phyloP scores from a whole-genome alignment of 2,113 vertebrate genomes.

The Scopus umbretta region DNA sequence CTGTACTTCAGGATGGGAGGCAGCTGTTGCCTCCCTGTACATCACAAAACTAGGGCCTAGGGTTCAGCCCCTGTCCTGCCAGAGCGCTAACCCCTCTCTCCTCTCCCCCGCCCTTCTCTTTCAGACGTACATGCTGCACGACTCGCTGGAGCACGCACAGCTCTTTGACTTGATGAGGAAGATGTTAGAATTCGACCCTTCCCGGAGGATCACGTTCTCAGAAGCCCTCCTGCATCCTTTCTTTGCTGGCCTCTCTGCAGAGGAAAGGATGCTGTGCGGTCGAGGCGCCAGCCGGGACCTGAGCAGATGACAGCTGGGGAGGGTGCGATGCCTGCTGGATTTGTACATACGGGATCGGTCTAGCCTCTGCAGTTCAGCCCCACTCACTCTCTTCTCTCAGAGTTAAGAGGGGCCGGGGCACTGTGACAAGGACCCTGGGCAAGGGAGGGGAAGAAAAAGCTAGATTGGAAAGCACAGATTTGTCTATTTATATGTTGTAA shows the following conservation, averaged over 20 bases:
- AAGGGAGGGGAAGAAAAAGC: neutral
- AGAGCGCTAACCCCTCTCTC: fast-evolving
- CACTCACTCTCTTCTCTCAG: neutral
- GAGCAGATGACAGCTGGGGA: constrained; percentile 69
- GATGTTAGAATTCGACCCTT: constrained; percentile 91
- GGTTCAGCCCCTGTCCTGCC: too few species aligned
- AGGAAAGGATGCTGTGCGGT: constrained; percentile 67
- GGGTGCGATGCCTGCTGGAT: neutral
- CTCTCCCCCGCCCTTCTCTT: neutral
- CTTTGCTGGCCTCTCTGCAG: constrained; percentile 75
- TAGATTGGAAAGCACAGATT: constrained; percentile 75
- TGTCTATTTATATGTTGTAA: constrained; percentile 85
- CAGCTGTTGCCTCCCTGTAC: fast-evolving
- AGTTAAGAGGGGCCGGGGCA: neutral
- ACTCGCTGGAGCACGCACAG: constrained; percentile 81
- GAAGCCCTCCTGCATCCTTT: constrained; percentile 89
- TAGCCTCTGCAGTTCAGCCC: neutral
- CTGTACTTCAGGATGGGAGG: neutral
- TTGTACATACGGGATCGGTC: neutral
- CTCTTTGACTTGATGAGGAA: constrained; percentile 90
- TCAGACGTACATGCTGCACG: constrained; percentile 88
- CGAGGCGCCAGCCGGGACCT: constrained; percentile 69
- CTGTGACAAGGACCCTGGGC: constrained; percentile 3
- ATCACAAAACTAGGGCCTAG: neutral
- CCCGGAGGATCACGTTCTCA: constrained; percentile 83